A percentile compares a stretch with the other conserved stretches of the same genome.
Conservation (phyloP, 2,888 invertebrate species). For the Heliconius ethilla region DNA sequence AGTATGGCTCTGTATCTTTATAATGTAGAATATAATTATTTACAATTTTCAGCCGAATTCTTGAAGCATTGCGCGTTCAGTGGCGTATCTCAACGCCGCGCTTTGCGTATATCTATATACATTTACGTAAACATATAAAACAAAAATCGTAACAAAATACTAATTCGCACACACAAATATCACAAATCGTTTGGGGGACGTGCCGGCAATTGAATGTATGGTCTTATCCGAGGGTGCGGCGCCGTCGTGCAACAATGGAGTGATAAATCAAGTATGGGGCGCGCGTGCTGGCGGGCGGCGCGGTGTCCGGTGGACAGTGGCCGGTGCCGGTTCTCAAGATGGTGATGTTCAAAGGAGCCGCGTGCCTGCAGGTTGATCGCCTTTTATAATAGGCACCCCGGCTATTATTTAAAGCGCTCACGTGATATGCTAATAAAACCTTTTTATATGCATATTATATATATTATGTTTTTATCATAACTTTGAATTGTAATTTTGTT, state of each 20-base stretch:
- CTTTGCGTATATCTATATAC: no score
- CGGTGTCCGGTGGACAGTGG: conserved; percentile 49
- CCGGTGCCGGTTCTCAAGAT: conserved; percentile 38
- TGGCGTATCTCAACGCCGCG: no score
- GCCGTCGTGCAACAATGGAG: conserved; percentile 77
- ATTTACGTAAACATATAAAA: no score
- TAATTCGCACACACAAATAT: conserved; percentile 70
- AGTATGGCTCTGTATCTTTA: no score
- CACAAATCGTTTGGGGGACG: conserved; percentile 76
- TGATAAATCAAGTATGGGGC: conserved; percentile 80
- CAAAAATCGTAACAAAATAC: conserved; percentile 52
- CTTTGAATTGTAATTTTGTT: not conserved
- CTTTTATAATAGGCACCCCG: conserved; percentile 42
- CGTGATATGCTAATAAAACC: conserved; percentile 39
- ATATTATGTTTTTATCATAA: not conserved
- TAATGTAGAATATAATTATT: no score
- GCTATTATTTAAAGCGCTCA: conserved; percentile 37
- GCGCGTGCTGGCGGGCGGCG: conserved; percentile 68
- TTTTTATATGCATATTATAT: conserved; percentile 20
- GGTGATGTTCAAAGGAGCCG: conserved; percentile 59
- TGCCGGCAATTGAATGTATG: conserved; percentile 78
- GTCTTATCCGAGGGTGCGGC: conserved; percentile 72
- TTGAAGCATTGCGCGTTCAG: no score
- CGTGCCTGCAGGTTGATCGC: conserved; percentile 34
- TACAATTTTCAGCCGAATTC: no score